Percentiles rank a stretch among this genome's conserved stretches.
Conservation (phyloP, 2,113 vertebrate species). For the Daboia siamensis region DNA sequence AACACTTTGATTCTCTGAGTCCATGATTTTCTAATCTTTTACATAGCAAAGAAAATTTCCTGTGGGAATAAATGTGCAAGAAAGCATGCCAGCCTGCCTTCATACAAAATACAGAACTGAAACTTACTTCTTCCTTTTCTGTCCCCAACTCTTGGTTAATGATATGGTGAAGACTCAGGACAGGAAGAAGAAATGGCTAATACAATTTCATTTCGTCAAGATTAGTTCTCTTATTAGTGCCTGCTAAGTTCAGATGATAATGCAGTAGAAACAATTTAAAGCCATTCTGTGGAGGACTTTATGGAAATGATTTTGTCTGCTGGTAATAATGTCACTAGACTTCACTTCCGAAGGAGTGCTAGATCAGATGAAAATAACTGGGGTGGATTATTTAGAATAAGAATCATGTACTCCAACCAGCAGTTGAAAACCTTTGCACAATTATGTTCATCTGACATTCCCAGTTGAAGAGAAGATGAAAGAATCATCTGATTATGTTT, state of each 20-base stretch:
- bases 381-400: conserved; percentile 12
- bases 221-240: not conserved
- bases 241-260: not conserved
- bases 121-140: not conserved
- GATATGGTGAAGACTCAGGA: not conserved
- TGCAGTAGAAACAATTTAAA: not conserved
- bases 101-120: not conserved
- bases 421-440: conserved; percentile 14
- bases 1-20: not conserved
- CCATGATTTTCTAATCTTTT: not conserved
- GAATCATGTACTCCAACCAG: conserved; percentile 13
- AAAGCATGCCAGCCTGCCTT: not conserved
- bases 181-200: not conserved
- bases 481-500: conserved; percentile 17
- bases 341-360: not conserved
- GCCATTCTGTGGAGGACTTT: not conserved
- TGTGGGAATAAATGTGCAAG: not conserved
- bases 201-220: not conserved
- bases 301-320: not conserved
- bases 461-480: not conserved
- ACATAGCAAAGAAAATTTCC: not conserved
- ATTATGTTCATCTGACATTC: conserved; percentile 27
- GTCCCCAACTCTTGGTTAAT: not conserved
- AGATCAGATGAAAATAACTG: conserved; percentile 15
- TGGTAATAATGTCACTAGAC: not conserved